Evolutionary conservation across 1,140 invertebrate species (phyloP), one percentile per base, ranked within the genome.

Genomic region (Anastatus disparis): DNA sequence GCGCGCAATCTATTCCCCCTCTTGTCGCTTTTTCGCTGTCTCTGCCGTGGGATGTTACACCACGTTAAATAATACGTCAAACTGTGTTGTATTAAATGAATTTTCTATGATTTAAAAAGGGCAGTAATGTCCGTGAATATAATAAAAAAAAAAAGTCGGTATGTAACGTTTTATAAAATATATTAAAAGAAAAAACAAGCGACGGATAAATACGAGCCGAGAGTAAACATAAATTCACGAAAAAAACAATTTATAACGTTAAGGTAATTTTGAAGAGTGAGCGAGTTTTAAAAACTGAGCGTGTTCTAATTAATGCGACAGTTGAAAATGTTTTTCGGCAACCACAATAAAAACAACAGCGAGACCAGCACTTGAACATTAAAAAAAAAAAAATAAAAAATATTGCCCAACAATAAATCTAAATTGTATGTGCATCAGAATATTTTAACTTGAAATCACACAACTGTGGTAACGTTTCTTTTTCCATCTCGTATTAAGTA

Each of bases 361-460:
- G n/a, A n/a, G n/a, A n/a, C n/a, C n/a, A 17, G 31, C 22, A 22
- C 8, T 35, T 44, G 27, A 42, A n/a, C 20, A 9, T 2, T 6
- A 24, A 24, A 22, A 24, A 50, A 20, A 50, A n/a, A 20, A 22
- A 50, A 22, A 35, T 10, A 7, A 40, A 63, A 38, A 27, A 26
- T 17, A 63, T 52, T 63, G 50, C 50, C 24, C 1, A 35, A 27
- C 48, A 7, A 65, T 65, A 42, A 65, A 65, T 65, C 35, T 13
- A 13, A 42, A 76, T 69, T 29, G 53, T 27, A 44, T n/a, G n/a
- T n/a, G 68, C 68, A 46, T 40, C 61, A 15, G 17, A 24, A 22
- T 24, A 24, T 24, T 24, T n/a, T n/a, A 7, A 9, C 17, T 8
- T 2, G 26, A 48, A 17, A 62, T 62, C 48, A 62, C 27, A 27